Conservation (phyloP, 1,140 invertebrate genomes). For the Xylocopa sonorina region DNA sequence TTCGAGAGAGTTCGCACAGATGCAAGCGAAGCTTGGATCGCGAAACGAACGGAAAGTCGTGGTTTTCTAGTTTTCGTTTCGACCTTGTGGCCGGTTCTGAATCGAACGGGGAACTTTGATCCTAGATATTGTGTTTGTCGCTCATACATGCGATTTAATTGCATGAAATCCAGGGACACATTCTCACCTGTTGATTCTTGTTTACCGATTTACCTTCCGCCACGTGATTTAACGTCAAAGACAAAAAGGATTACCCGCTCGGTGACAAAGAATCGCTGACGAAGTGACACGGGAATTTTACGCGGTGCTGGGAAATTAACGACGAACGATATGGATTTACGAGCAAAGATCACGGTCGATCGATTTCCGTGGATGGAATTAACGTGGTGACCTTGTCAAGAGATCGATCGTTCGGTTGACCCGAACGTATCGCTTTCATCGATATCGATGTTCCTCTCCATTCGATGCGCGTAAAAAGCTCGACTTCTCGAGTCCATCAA, state of each 20-base stretch:
- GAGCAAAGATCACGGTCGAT: not conserved
- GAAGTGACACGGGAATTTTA: not conserved
- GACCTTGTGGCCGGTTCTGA: not conserved
- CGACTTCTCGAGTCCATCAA: conserved; percentile 13
- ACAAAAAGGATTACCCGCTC: not conserved
- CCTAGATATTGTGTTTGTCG: no score
- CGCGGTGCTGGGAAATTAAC: not conserved
- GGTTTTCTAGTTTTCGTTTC: not conserved
- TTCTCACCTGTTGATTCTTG: conserved; percentile 3
- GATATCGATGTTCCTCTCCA: not conserved
- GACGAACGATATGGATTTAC: not conserved
- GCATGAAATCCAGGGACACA: not conserved
- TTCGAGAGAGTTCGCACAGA: no score
- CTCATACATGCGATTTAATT: not conserved
- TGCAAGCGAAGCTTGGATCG: no score
- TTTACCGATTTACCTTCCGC: conserved; percentile 5
- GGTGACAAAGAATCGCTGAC: not conserved
- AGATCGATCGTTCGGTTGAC: no score
- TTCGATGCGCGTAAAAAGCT: not conserved
- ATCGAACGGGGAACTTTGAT: not conserved
- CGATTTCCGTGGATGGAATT: not conserved
- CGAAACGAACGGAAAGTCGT: not conserved
- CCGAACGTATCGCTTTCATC: no score
- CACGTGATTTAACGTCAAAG: not conserved
- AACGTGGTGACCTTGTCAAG: not conserved